These are phyloP conservation scores for Synergus gifuensis DNA, from an alignment of 2,888 invertebrate genomes.

Conservation along the genomic window DNA sequence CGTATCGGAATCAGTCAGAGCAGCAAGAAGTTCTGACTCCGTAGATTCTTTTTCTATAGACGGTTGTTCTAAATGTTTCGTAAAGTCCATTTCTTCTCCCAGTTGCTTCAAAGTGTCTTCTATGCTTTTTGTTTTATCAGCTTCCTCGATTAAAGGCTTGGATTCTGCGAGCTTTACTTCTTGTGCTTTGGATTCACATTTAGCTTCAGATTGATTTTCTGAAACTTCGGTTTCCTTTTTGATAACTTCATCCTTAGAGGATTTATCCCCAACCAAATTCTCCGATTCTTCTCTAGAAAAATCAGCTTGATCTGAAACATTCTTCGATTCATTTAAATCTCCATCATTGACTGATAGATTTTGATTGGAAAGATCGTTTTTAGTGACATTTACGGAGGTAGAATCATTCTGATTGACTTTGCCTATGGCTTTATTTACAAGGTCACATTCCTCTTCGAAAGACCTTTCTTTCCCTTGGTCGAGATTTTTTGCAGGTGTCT, in stretches of 20 bases:
- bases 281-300: constrained; percentile 8
- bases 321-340: constrained; percentile 14
- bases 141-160: neutral
- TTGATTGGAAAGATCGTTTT: constrained; percentile 16
- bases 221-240: neutral
- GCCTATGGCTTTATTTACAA: constrained; percentile 15
- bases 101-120: constrained; percentile 31
- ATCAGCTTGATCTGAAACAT: constrained; percentile 11
- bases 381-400: neutral
- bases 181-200: neutral
- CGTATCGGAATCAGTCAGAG: constrained; percentile 28
- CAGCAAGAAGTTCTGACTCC: constrained; percentile 23
- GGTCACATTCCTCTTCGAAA: constrained; percentile 25
- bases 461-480: constrained; percentile 2
- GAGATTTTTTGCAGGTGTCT: neutral
- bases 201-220: neutral
- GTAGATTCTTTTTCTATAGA: constrained; percentile 21
- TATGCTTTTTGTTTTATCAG: constrained; percentile 17
- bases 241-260: too few relatives aligned
- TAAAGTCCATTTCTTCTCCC: neutral
- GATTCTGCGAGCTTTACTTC: neutral
- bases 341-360: neutral
- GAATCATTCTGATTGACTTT: constrained; percentile 26
- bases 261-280: neutral
- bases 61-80: neutral